These are phyloP conservation scores for Carcina quercana DNA, from an alignment of 2,888 invertebrate species.

Conservation along the genomic window DNA sequence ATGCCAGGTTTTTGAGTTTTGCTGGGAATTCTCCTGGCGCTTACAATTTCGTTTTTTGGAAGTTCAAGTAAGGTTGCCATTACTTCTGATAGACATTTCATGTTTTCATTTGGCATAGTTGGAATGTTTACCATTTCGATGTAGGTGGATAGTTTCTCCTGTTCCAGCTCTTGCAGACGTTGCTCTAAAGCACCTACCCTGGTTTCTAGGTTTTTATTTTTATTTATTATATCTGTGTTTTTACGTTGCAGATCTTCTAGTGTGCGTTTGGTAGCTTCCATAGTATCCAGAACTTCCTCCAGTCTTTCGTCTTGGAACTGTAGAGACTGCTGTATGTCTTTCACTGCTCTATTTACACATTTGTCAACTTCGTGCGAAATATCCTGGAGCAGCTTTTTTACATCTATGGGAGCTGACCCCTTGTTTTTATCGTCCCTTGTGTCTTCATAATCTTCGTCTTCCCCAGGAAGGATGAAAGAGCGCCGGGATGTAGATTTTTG, in stretches of 20 bases:
- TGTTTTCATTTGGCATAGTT: neutral
- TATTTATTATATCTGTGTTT: constrained; percentile 7
- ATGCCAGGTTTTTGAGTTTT: neutral
- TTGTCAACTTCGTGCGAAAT: constrained; percentile 13
- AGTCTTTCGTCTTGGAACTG: constrained; percentile 10
- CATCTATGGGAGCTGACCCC: neutral
- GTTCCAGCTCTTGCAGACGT: neutral
- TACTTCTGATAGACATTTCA: neutral
- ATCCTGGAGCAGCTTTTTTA: constrained; percentile 5
- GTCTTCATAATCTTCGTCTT: constrained; percentile 13
- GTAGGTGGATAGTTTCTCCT: neutral
- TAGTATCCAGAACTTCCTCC: constrained; percentile 9
- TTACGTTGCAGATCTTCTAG: constrained; percentile 7
- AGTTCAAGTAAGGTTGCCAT: neutral
- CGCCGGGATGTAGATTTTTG: constrained; percentile 1
- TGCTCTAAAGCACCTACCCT: constrained; percentile 7
- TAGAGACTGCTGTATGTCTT: constrained; percentile 4
- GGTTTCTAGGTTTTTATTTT: constrained; percentile 7
- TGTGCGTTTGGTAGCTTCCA: constrained; percentile 1
- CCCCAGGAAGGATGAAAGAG: constrained; percentile 5
- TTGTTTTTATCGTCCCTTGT: neutral
- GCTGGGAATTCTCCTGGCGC: neutral
- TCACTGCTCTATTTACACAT: constrained; percentile 1
- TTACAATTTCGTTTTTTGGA: neutral
- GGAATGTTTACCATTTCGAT: constrained; percentile 1